Conservation (phyloP, 2,888 invertebrate species). For the Dynastes tityus region DNA sequence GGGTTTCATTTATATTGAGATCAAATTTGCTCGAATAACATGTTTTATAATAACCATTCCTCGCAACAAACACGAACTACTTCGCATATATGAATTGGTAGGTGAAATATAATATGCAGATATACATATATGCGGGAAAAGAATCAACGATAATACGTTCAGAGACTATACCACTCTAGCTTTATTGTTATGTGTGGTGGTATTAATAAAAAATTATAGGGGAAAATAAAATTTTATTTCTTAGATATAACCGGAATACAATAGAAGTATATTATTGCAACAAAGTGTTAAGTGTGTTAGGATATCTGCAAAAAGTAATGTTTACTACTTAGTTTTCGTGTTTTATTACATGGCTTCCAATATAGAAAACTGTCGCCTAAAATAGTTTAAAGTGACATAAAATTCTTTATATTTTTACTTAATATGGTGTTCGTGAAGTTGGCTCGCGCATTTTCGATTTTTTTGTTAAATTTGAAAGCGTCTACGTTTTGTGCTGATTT, state of each 20-base stretch:
- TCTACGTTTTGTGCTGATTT: too few species aligned
- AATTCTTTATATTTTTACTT: too few species aligned
- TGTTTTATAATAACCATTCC: constrained; percentile 9
- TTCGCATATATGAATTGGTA: neutral
- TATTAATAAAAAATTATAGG: constrained; percentile 27
- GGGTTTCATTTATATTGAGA: constrained; percentile 38
- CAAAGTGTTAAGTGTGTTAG: constrained; percentile 4
- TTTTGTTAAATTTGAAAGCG: too few species aligned
- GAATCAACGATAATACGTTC: neutral
- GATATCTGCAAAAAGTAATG: neutral
- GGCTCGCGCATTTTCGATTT: too few species aligned
- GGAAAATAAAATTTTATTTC: constrained; percentile 32
- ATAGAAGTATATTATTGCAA: constrained; percentile 4
- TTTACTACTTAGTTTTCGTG: neutral
- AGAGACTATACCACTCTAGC: neutral
- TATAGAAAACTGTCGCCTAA: too few species aligned
- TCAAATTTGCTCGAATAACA: constrained; percentile 20
- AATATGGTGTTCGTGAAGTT: too few species aligned
- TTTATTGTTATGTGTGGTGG: constrained; percentile 28
- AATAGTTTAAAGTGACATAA: too few species aligned
- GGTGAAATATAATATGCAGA: neutral
- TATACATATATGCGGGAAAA: neutral
- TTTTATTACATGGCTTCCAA: too few species aligned
- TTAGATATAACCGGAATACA: neutral
- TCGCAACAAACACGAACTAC: neutral